phyloP scores from a whole-genome alignment of 2,888 invertebrate genomes.

The Drosophila monieri region DNA sequence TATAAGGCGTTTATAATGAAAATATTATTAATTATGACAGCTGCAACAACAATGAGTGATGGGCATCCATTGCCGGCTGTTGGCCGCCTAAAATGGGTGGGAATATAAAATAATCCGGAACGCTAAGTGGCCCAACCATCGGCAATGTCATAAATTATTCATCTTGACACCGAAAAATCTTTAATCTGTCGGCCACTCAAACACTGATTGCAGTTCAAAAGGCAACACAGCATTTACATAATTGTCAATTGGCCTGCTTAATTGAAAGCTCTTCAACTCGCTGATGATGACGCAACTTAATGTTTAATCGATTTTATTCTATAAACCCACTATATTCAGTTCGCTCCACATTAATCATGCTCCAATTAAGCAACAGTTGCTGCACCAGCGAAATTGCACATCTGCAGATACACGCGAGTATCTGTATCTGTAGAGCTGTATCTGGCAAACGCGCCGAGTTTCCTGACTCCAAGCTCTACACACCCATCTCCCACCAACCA shows the following conservation, averaged over 20 bases:
- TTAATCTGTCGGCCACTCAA: conserved; percentile 55
- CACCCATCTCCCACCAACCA: neutral
- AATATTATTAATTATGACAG: conserved; percentile 80
- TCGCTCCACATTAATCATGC: conserved; percentile 54
- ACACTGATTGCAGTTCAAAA: conserved; percentile 74
- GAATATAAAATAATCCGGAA: conserved; percentile 30
- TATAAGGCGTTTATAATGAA: conserved; percentile 79
- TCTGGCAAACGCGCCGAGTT: conserved; percentile 13
- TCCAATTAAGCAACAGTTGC: conserved; percentile 48
- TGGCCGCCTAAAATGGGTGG: conserved; percentile 15
- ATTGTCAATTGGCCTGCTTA: conserved; percentile 68
- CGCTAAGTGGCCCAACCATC: conserved; percentile 6
- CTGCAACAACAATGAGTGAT: conserved; percentile 62
- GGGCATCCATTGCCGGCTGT: conserved; percentile 63
- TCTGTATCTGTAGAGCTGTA: conserved; percentile 12
- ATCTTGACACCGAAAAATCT: conserved; percentile 65
- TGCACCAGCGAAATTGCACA: conserved; percentile 18
- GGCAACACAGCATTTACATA: conserved; percentile 58
- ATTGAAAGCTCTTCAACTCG: conserved; percentile 59
- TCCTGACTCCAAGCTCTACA: conserved; percentile 1
- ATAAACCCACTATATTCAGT: conserved; percentile 44
- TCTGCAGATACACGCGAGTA: conserved; percentile 19
- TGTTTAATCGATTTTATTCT: conserved; percentile 62
- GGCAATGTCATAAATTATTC: conserved; percentile 65
- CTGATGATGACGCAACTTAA: conserved; percentile 41